phyloP scores from a whole-genome alignment of 2,797 vertebrate species.

The Anableps anableps region DNA sequence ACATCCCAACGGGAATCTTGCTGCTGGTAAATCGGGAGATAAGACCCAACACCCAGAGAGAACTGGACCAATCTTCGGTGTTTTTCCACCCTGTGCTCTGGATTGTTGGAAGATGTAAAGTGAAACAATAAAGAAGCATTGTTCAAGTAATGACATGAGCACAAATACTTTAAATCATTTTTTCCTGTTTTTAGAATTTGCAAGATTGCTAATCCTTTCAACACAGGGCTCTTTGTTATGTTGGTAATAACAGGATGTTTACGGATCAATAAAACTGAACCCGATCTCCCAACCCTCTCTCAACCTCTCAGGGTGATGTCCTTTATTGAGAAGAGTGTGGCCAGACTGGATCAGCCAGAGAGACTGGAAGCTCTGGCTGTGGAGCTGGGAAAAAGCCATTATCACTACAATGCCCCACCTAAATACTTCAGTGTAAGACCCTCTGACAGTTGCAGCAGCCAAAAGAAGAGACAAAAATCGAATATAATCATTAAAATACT shows the following conservation, averaged over 20 bases:
- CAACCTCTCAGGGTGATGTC: constrained; percentile 83
- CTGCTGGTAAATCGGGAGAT: neutral
- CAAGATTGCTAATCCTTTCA: too few species aligned
- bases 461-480: neutral
- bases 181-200: neutral
- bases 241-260: neutral
- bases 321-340: constrained; percentile 87
- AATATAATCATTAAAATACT: neutral
- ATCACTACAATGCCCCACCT: constrained; percentile 83
- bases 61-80: neutral
- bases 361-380: constrained; percentile 78
- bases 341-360: constrained; percentile 82
- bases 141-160: neutral
- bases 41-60: neutral
- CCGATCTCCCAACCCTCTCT: neutral
- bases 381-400: constrained; percentile 84
- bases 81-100: neutral
- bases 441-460: neutral
- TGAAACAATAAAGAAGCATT: neutral
- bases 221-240: neutral
- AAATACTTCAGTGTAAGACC: constrained; percentile 83
- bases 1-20: neutral
- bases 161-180: neutral
- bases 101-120: constrained; percentile 7
- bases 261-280: constrained; percentile 3